Evolutionary conservation across 2,113 vertebrate species (phyloP), one percentile per base, ranked within the genome.

Genomic region (Silurus asotus): DNA sequence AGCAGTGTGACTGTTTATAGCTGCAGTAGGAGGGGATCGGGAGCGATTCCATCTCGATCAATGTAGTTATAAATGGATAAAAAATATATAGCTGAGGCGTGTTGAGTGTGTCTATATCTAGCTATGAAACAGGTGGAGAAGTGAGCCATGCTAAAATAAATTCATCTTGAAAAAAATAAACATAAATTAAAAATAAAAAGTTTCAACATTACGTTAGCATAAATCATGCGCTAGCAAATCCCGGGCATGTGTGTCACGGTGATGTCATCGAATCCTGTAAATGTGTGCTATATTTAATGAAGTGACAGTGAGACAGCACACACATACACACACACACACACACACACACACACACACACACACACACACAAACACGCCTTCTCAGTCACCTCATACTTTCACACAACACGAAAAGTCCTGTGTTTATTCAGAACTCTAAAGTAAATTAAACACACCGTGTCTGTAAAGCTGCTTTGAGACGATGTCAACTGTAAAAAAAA

Each of bases 201-300:
- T 53, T 9, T 78, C 8, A 78, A 56, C 76, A 58, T 78, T 78
- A 37, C 15, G 58, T 6, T 17, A 28, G 15, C 7, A 6, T 19
- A 17, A 78, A 78, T 37, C 55, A 56, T 56, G 53, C 8, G 25
- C 76, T 37, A 78, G n/a, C 51, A 58, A 58, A 28, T 82, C 64
- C 81, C 8, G 49, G 53, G 51, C 49, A 17, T 62, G 59, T 49
- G 79, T 82, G 62, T 53, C 8, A 49, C 8, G 48, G 37, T 69
- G 80, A 81, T 81, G 79, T 81, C 80, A 81, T 28, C n/a, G 8
- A 25, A 8, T 69, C 23, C 81, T 28, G 81, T 69, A 67, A 55
- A 25, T 53, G n/a, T n/a, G 48, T 5, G 48, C 81, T 82, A 82
- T 69, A 67, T 82, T 82, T 82, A 82, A 62, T 55, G 76, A 78